A percentile compares a stretch with the other conserved stretches of the same genome.
Evolutionary conservation across 2,888 invertebrate genomes (phyloP).

Genomic region (Cryptus armator): DNA sequence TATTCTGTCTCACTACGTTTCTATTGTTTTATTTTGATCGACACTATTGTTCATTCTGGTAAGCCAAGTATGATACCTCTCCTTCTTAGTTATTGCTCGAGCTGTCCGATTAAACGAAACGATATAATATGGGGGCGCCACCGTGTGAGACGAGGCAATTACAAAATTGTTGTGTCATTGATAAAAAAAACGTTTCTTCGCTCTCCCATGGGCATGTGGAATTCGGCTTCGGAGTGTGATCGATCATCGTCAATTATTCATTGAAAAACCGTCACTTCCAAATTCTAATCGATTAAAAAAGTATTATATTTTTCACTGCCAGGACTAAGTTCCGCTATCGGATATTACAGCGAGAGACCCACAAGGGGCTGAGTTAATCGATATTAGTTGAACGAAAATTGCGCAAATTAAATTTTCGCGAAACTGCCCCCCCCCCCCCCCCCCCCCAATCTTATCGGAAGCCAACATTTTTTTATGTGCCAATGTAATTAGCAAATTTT

Average conservation of each 20-base stretch:
- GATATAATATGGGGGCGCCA: neutral
- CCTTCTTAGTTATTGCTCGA: neutral
- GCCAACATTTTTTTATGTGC: too few relatives aligned
- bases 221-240: neutral
- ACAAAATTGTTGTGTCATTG: slow-evolving; percentile 17
- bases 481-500: neutral
- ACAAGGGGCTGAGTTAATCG: too few relatives aligned
- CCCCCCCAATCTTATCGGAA: too few relatives aligned
- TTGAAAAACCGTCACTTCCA: neutral
- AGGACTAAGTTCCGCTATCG: neutral
- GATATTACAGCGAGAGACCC: too few relatives aligned
- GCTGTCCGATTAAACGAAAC: neutral
- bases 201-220: neutral
- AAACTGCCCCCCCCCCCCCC: too few relatives aligned
- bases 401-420: too few relatives aligned
- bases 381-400: too few relatives aligned
- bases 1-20: neutral
- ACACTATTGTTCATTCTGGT: neutral
- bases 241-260: slow-evolving; percentile 1
- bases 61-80: neutral
- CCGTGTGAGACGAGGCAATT: neutral
- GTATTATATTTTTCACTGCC: neutral
- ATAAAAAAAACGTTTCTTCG: neutral
- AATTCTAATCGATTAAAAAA: neutral
- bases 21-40: neutral